These are phyloP conservation scores for Scaptomyza graminum DNA, from an alignment of 1,140 invertebrate species.

Conservation along the genomic window DNA sequence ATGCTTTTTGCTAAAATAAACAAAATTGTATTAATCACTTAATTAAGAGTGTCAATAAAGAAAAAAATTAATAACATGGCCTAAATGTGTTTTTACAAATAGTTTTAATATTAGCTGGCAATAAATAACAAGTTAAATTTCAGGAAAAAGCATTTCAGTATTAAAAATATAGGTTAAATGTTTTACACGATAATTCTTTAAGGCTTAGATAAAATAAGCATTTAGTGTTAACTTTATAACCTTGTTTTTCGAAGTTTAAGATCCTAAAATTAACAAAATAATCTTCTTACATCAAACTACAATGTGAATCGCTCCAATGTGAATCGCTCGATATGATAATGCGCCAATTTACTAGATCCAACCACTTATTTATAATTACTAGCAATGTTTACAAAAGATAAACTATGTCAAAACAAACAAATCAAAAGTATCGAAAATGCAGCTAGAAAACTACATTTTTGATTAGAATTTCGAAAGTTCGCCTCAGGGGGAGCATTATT, in stretches of 20 bases:
- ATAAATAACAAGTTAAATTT: no score
- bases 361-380: not conserved
- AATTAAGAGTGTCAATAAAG: not conserved
- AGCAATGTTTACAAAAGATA: conserved; percentile 2
- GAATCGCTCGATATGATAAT: not conserved
- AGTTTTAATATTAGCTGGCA: no score
- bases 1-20: not conserved
- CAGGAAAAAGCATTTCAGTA: no score
- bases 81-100: no score
- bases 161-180: no score
- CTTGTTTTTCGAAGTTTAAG: no score
- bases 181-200: no score
- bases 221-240: no score
- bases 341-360: conserved; percentile 13
- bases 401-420: conserved; percentile 10
- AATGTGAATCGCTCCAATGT: no score
- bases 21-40: not conserved
- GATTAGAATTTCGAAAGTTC: conserved; percentile 5
- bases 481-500: conserved; percentile 10
- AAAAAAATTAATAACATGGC: not conserved
- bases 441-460: not conserved
- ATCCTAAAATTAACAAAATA: not conserved
- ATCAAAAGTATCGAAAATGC: conserved; percentile 20
- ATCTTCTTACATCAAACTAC: not conserved
- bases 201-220: no score